Conservation (phyloP, 1,140 invertebrate species). For the Akabosia matsudoensis region DNA sequence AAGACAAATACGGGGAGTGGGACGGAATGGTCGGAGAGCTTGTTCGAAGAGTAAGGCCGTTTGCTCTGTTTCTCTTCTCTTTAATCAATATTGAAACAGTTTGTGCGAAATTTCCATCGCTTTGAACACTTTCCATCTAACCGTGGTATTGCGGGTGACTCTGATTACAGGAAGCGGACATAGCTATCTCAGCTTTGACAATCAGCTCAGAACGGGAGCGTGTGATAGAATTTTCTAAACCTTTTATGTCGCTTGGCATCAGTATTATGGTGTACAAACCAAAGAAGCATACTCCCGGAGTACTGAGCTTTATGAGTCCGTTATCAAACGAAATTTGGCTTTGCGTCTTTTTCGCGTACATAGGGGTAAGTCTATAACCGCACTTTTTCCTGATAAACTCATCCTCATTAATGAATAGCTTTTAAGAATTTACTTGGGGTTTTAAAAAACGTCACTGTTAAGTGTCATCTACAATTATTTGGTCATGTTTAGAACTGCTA, state of each 20-base stretch:
- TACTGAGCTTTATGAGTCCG: conserved; percentile 96
- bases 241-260: conserved; percentile 96
- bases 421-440: neutral
- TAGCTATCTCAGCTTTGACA: conserved; percentile 91
- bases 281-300: conserved; percentile 84
- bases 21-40: conserved; percentile 95
- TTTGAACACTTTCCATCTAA: too few relatives aligned
- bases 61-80: neutral
- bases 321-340: conserved; percentile 96
- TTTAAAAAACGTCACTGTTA: neutral
- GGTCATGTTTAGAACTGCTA: neutral
- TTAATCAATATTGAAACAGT: too few relatives aligned
- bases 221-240: conserved; percentile 95
- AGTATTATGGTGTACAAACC: conserved; percentile 97
- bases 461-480: neutral
- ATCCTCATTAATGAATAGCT: too few relatives aligned
- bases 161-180: conserved; percentile 80
- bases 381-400: too few relatives aligned
- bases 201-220: conserved; percentile 90
- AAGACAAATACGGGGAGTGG: conserved; percentile 75
- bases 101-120: too few relatives aligned
- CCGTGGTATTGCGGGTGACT: too few relatives aligned
- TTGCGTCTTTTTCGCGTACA: conserved; percentile 93
- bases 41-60: conserved; percentile 58
- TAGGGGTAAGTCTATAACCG: conserved; percentile 61